Base-by-base conservation (phyloP, 2,113 vertebrate species). In the Nerophis ophidion region DNA sequence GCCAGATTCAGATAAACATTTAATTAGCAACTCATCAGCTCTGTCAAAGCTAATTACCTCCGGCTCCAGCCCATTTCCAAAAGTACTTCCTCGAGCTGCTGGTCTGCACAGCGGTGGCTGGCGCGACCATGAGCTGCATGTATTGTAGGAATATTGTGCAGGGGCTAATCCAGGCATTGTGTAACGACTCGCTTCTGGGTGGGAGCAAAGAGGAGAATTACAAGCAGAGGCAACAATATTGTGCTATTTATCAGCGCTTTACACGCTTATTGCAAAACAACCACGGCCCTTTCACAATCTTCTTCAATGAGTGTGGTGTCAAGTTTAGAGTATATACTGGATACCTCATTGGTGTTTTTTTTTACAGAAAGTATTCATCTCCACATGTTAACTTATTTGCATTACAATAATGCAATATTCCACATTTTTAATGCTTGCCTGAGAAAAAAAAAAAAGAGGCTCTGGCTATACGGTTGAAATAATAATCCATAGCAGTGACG, bases 1-100 rank as follows among this genome's bases (percentile, higher is more conserved):
- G 86, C 79, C 84, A 82, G 66, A 78, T 81, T 76, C 70, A 80
- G 82, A 84, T 84, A 84, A 84, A 84, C 84, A 87, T 86, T 84
- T 83, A 82, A 84, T 87, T 84, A 87, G 79, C 76, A 73, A 69
- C 77, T 82, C 82, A 76, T 87, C 81, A 82, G 77, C 82, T 86
- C 74, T 78, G 79, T 87, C 76, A 80, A 58, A 76, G 79, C 77
- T 80, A 84, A 87, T 86, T 83, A 79, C 75, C 60, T 62, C 61
- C 45, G 60, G 62, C 66, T 76, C 68, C 38, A 60, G 74, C 64
- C 57, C 48, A 5, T 35, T 26, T 77, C 75, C 79, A 81, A 67
- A 85, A 61, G 54, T 33, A 7, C 53, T 71, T 70, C 62, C 56
- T 58, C 60, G 81, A 54, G 9, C 71, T 65, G 70, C 72, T 58